Evolutionary conservation across 2,113 vertebrate genomes (phyloP).

Genomic region (Scalopus aquaticus): DNA sequence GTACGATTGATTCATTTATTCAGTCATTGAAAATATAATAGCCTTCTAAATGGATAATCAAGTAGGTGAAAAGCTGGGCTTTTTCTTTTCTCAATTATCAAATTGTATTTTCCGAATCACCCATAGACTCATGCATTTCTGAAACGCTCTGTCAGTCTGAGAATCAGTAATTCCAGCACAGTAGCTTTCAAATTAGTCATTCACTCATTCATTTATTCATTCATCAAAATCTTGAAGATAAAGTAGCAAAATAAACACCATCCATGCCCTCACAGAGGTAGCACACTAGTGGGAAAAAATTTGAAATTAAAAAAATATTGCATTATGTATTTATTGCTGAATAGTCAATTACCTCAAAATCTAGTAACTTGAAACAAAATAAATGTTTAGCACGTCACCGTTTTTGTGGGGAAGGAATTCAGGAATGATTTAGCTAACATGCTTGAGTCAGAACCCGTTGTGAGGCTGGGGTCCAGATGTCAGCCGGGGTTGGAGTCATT

Average conservation of each 20-base stretch:
- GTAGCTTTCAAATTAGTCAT: conserved; percentile 27
- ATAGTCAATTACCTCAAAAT: conserved; percentile 20
- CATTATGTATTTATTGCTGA: not conserved
- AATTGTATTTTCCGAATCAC: conserved; percentile 48
- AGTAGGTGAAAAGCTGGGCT: conserved; percentile 55
- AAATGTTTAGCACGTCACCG: not conserved
- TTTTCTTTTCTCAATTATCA: conserved; percentile 75
- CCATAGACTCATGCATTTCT: conserved; percentile 10
- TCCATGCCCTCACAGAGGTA: not conserved
- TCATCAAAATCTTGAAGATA: conserved; percentile 9
- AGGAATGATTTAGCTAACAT: not conserved
- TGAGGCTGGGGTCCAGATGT: not conserved
- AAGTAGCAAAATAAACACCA: not conserved
- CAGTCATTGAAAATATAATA: conserved; percentile 65
- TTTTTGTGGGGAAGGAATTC: not conserved
- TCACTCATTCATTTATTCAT: conserved; percentile 18
- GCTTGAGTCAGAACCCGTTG: not conserved
- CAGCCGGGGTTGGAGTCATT: not conserved
- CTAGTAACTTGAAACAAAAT: conserved; percentile 20
- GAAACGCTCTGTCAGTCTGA: conserved; percentile 3
- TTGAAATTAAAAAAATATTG: not conserved
- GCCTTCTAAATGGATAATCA: conserved; percentile 55
- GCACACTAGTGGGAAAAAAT: not conserved
- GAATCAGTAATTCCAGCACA: conserved; percentile 25
- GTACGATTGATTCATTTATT: conserved; percentile 59